phyloP scores from a whole-genome alignment of 2,888 invertebrate species.

The Drosophila tripunctata region DNA sequence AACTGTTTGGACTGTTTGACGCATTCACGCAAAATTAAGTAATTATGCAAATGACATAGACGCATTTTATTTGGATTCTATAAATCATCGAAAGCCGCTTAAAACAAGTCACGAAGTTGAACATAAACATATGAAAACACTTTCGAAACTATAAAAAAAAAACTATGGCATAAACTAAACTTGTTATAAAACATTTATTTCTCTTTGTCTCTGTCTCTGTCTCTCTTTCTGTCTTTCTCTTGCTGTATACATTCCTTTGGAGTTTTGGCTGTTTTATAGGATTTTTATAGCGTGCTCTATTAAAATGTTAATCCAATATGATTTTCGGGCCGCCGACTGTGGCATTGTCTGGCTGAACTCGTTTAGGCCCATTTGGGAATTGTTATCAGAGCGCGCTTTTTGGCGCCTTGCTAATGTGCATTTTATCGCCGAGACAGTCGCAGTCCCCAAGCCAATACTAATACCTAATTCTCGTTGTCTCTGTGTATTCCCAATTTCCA shows the following conservation, averaged over 20 bases:
- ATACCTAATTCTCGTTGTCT: neutral
- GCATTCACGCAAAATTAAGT: constrained; percentile 64
- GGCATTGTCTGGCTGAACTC: constrained; percentile 48
- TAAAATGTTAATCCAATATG: constrained; percentile 69
- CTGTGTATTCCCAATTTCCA: constrained; percentile 5
- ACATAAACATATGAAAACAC: too few relatives aligned
- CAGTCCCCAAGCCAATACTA: neutral
- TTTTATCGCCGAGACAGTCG: constrained; percentile 58
- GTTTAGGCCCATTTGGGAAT: constrained; percentile 59
- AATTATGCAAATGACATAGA: constrained; percentile 65
- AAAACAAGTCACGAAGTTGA: constrained; percentile 69
- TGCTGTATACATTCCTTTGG: constrained; percentile 38
- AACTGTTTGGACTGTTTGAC: neutral
- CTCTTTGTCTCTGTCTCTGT: neutral
- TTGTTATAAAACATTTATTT: constrained; percentile 34
- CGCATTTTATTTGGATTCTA: constrained; percentile 59
- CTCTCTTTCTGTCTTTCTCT: neutral
- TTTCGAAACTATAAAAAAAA: constrained; percentile 23
- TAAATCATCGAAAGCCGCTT: constrained; percentile 57
- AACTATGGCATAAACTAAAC: constrained; percentile 25
- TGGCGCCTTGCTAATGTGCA: constrained; percentile 77
- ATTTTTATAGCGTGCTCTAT: constrained; percentile 71
- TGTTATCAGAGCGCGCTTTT: constrained; percentile 67
- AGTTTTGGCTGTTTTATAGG: constrained; percentile 56
- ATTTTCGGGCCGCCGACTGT: constrained; percentile 32